Base-by-base conservation (phyloP, 1,140 invertebrate species). In the Helicoverpa armigera region DNA sequence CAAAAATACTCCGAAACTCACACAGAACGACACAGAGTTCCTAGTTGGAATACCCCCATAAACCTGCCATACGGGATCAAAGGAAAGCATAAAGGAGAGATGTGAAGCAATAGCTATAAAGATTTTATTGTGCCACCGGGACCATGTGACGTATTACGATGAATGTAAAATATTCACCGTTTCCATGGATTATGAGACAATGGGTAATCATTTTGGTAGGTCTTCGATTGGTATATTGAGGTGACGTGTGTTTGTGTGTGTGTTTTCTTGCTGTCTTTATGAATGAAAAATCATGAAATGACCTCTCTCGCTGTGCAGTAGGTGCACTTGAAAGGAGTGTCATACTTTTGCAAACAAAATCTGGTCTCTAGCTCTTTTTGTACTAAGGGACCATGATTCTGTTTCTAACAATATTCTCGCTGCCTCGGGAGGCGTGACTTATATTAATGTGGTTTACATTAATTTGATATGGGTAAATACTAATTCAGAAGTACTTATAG, bases 41-140 rank as follows among this genome's bases (percentile, higher is more conserved):
- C 1, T 56, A 69, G 67, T 18, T 80, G 79, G 83, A 84, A 86
- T n/a, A 80, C 77, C 79, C 10, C 1, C 16, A 14, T 13, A 58
- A 78, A 54, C 75, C 31, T 54, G 65, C 53, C 72, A 76, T 79
- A 77, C 81, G 80, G 80, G 80, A 84, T 86, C 83, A 84, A 43
- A 76, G 51, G 61, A 79, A 79, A 73, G 81, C 83, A 87, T 87
- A 85, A 88, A 87, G 84, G 76, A 88, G 77, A 74, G 81, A 88
- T 84, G 82, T 84, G 85, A 82, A 78, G 86, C 86, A 87, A 86
- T 87, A 84, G 82, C 87, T 82, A 85, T 90, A 89, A 90, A 90
- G 88, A 86, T 90, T 90, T 90, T 90, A 90, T 86, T 88, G 86
- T 81, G 72, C 18, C 31, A 81, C 61, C 18, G 35, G 76, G 54